A percentile compares a stretch with the other conserved stretches of the same genome.
phyloP scores from a whole-genome alignment of 64 coral and sea anemone species.

The Trachythela sp. region DNA sequence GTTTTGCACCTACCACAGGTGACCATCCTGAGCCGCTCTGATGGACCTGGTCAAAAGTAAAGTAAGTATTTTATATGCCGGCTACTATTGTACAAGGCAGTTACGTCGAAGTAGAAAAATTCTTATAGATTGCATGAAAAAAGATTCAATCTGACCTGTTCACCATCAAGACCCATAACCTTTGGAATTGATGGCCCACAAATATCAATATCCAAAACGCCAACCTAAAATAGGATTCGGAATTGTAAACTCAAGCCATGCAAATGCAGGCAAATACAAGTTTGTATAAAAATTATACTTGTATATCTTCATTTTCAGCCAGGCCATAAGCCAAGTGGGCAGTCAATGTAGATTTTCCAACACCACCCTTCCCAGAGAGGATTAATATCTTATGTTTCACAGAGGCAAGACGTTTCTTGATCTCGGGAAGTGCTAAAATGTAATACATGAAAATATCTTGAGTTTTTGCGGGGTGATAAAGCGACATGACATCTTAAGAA shows the following conservation, averaged over 20 bases:
- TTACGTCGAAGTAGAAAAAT: neutral
- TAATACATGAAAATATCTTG: neutral
- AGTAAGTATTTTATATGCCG: neutral
- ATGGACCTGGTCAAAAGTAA: conserved; percentile 64
- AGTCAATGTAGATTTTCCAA: conserved; percentile 91
- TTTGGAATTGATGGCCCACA: conserved; percentile 98
- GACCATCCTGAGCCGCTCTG: conserved; percentile 99
- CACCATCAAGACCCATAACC: conserved; percentile 89
- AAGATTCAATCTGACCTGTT: conserved; percentile 55
- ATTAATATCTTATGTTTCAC: conserved; percentile 92
- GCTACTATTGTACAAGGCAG: too few relatives aligned
- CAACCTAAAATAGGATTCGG: conserved; percentile 48
- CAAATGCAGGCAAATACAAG: neutral
- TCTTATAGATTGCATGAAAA: neutral
- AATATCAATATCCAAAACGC: conserved; percentile 94
- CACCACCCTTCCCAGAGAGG: conserved; percentile 91
- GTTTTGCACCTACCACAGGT: conserved; percentile 67
- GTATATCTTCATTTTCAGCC: conserved; percentile 75
- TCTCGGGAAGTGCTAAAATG: conserved; percentile 42
- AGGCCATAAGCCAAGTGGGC: conserved; percentile 85
- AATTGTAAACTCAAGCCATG: neutral
- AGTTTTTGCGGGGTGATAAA: neutral
- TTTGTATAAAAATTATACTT: conserved; percentile 35
- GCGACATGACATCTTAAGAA: neutral
- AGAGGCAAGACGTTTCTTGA: conserved; percentile 74